These are phyloP conservation scores for Odontomyia ornata DNA, from an alignment of 2,888 invertebrate species.

Conservation along the genomic window DNA sequence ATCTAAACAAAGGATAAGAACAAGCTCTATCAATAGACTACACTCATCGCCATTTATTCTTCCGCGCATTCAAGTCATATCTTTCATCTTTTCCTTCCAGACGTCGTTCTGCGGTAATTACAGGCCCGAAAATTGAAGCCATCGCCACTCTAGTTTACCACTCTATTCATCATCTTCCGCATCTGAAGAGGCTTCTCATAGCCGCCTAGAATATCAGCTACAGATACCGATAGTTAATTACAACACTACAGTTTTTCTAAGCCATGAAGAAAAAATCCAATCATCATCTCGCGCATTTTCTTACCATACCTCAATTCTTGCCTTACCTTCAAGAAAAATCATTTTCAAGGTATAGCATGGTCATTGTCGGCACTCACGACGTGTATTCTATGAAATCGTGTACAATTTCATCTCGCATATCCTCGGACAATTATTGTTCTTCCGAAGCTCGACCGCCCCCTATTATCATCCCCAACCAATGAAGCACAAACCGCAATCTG, in stretches of 20 bases:
- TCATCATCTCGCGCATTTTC: constrained; percentile 10
- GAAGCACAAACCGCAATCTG: constrained; percentile 18
- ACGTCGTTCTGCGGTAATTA: constrained; percentile 33
- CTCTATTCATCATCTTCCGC: constrained; percentile 30
- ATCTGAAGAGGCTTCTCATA: background rate
- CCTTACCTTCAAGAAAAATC: background rate
- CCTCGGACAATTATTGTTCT: background rate
- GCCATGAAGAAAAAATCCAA: background rate
- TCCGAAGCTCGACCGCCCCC: background rate
- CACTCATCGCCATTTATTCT: background rate
- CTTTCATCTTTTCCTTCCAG: constrained; percentile 14
- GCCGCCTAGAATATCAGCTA: constrained; percentile 4
- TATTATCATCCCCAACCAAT: background rate
- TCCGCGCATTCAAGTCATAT: constrained; percentile 4
- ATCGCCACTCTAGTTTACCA: constrained; percentile 27
- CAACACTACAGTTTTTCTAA: background rate
- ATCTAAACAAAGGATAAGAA: no score
- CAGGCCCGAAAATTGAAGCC: constrained; percentile 21
- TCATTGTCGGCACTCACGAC: background rate
- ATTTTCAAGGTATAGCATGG: background rate
- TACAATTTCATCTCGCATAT: background rate
- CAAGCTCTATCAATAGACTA: no score
- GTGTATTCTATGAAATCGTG: background rate
- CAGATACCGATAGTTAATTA: constrained; percentile 9
- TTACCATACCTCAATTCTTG: background rate